Evolutionary conservation across 2,113 vertebrate genomes (phyloP).

Genomic region (Triplophysa tibetana): DNA sequence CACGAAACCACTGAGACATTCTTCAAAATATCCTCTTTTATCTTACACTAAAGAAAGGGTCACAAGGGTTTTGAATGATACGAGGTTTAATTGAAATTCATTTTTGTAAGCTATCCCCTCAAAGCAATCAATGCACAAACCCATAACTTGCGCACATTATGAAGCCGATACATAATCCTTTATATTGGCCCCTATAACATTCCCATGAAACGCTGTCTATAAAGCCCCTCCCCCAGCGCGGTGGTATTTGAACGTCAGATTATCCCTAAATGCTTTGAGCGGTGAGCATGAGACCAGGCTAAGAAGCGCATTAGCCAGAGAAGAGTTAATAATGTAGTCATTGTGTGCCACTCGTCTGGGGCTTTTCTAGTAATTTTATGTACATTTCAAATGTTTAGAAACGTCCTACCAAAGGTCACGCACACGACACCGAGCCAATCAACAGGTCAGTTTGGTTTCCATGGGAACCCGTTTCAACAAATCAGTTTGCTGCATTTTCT

Average conservation of each 20-base stretch:
- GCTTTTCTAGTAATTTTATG: background rate
- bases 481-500: background rate
- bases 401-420: constrained; percentile 11
- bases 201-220: constrained; percentile 13
- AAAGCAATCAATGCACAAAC: background rate
- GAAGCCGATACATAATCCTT: background rate
- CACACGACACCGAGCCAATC: background rate
- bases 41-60: no score
- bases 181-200: background rate
- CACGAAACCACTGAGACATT: no score
- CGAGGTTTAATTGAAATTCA: no score
- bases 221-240: constrained; percentile 31
- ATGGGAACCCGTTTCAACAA: background rate
- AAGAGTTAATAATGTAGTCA: constrained; percentile 7
- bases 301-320: background rate
- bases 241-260: constrained; percentile 37
- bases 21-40: no score
- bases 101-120: no score
- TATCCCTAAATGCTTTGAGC: constrained; percentile 34
- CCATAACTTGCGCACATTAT: background rate
- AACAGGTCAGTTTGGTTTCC: constrained; percentile 3
- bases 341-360: background rate
- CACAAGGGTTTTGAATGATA: no score
- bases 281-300: background rate
- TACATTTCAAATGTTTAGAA: background rate